A percentile compares a stretch with the other conserved stretches of the same genome.
phyloP scores from a whole-genome alignment of 30 jellyfish, hydroid and myxozoan species.

The Turritopsis dohrnii region DNA sequence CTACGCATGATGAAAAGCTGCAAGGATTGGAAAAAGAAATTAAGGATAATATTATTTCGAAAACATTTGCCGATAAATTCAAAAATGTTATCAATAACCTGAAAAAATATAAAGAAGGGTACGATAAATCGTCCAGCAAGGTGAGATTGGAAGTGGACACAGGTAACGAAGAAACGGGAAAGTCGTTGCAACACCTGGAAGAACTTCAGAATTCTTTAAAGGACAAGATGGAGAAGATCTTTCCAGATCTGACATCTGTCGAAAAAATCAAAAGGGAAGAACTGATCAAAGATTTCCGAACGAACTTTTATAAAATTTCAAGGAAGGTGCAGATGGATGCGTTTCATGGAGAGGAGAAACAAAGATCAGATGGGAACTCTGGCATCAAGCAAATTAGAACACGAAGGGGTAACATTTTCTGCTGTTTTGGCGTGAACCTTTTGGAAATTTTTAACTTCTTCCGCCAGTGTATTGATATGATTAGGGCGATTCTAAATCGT shows the following conservation, averaged over 20 bases:
- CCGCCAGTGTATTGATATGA: neutral
- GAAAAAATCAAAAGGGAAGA: neutral
- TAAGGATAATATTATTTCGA: neutral
- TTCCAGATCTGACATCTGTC: neutral
- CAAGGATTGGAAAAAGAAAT: neutral
- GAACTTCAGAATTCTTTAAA: neutral
- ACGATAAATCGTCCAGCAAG: neutral
- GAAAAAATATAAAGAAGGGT: neutral
- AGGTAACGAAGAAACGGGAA: neutral
- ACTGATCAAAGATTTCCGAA: neutral
- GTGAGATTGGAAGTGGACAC: neutral
- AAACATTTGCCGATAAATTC: neutral
- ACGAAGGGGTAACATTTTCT: neutral
- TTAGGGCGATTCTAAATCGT: no score
- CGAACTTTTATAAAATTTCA: neutral
- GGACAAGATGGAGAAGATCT: neutral
- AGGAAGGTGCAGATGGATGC: neutral
- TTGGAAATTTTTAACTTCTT: neutral
- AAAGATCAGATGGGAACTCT: conserved; percentile 78
- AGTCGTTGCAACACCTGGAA: neutral
- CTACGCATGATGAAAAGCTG: neutral
- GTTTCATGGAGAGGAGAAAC: conserved; percentile 36
- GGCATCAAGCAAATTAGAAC: conserved; percentile 40
- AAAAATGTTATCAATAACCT: neutral
- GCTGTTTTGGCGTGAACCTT: no score